phyloP scores from a whole-genome alignment of 2,888 invertebrate species.

The Drosophila mimetica region DNA sequence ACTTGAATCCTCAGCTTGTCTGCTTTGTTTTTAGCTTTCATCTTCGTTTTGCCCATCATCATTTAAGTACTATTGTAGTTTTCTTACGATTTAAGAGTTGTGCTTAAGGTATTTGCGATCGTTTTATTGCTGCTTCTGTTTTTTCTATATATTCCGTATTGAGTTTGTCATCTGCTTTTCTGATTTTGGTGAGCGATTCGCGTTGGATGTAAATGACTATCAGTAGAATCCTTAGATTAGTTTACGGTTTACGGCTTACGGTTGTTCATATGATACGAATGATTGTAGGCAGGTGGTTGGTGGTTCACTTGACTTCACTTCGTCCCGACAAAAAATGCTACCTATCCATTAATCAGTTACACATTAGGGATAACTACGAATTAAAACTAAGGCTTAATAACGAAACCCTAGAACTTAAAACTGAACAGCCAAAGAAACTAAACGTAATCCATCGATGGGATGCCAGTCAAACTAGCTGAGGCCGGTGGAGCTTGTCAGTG shows the following conservation, averaged over 20 bases:
- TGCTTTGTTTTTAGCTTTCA: slow-evolving; percentile 10
- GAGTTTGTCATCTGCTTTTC: too few relatives aligned
- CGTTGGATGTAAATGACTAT: slow-evolving; percentile 38
- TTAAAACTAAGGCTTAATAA: too few relatives aligned
- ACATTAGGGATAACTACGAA: slow-evolving; percentile 28
- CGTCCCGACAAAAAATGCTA: slow-evolving; percentile 58
- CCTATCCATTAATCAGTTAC: slow-evolving; percentile 50
- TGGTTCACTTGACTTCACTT: slow-evolving; percentile 74
- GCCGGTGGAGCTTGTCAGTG: slow-evolving; percentile 36
- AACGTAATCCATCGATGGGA: slow-evolving; percentile 20
- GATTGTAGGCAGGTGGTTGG: slow-evolving; percentile 81
- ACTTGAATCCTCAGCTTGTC: slow-evolving; percentile 16
- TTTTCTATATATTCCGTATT: too few relatives aligned
- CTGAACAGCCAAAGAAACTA: slow-evolving; percentile 57
- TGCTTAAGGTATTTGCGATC: slow-evolving; percentile 33
- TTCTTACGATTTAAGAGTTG: slow-evolving; percentile 33
- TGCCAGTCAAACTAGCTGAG: slow-evolving; percentile 56
- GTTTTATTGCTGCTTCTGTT: slow-evolving; percentile 1
- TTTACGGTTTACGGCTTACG: slow-evolving; percentile 31
- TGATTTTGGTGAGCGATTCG: slow-evolving; percentile 39
- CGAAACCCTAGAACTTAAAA: slow-evolving; percentile 54
- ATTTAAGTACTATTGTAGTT: slow-evolving; percentile 37
- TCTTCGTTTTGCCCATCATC: neutral
- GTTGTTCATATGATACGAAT: slow-evolving; percentile 69
- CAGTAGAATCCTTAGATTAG: slow-evolving; percentile 43